Evolutionary conservation across 2,797 vertebrate genomes (phyloP), one percentile per base, ranked within the genome.

Genomic region (Muscicapa comitata): DNA sequence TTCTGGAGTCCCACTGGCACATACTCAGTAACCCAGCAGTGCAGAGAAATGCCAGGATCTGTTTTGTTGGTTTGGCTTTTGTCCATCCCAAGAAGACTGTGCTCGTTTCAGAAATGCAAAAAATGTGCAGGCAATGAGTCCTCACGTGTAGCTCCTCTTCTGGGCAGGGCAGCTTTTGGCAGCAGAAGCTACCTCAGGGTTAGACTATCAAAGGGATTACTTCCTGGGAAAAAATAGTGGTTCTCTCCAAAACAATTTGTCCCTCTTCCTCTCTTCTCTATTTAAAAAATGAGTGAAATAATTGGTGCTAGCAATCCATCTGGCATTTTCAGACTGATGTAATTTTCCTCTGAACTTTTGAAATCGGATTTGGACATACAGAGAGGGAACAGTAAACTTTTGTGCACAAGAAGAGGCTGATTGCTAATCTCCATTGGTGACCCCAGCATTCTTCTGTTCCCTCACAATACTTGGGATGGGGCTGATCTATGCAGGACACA

Each of bases 401-500:
- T 74, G 48, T 29, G 19, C 59, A 31, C 24, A 91, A 65, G 43
- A 74, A 57, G 37, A 82, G 75, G 51, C 55, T 87, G 47, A 86
- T 93, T 82, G 16, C 17, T 92, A 40, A 28, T 63, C 17, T 42
- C 59, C 19, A 20, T 14, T 75, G 43, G 81, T 83, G 37, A 59
- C 33, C 29, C 29, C 65, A 57, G 17, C 35, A 13, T 35, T n/a
- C 35, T 78, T 77, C 15, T 29, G 11, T 35, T 71, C 8, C 16
- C 20, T 35, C 18, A 12, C 1, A 3, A 8, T 57, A 10, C 18
- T 62, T 53, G 18, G 15, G 10, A 51, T 73, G 48, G 33, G 20
- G 38, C 37, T 2, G 1, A 15, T 43, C 59, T 18, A 17, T 2
- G 1, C 1, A 1, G 37, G 45, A 66, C 0, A 0, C 23, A 13